A percentile compares a stretch with the other conserved stretches of the same genome.
Evolutionary conservation across 2,113 vertebrate genomes (phyloP).

Genomic region (Rhagologus leucostigma): DNA sequence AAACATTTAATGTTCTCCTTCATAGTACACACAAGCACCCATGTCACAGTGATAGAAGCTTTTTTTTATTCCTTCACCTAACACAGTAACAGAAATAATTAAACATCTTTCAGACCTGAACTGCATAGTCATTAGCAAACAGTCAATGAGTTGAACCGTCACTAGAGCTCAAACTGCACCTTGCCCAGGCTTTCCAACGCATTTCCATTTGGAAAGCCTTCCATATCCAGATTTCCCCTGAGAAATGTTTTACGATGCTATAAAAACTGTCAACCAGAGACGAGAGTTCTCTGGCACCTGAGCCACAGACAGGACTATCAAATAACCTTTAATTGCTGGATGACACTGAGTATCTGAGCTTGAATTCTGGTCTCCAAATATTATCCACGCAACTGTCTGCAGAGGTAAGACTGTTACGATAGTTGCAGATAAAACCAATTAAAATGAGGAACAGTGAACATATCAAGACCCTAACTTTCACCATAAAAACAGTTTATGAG

Average conservation of each 20-base stretch:
- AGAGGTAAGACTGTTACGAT: slow-evolving; percentile 67
- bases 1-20: slow-evolving; percentile 48
- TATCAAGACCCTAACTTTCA: slow-evolving; percentile 47
- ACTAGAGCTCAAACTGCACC: slow-evolving; percentile 22
- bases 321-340: slow-evolving; percentile 76
- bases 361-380: slow-evolving; percentile 75
- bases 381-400: slow-evolving; percentile 63
- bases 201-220: slow-evolving; percentile 64
- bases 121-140: slow-evolving; percentile 65
- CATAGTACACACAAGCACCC: slow-evolving; percentile 38
- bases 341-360: slow-evolving; percentile 60
- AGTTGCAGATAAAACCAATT: slow-evolving; percentile 71
- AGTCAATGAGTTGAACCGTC: slow-evolving; percentile 20
- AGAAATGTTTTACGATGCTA: slow-evolving; percentile 70
- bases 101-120: slow-evolving; percentile 62
- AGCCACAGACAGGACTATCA: slow-evolving; percentile 74
- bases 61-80: slow-evolving; percentile 43
- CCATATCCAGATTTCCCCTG: slow-evolving; percentile 68
- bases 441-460: slow-evolving; percentile 45
- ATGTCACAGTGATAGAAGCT: neutral
- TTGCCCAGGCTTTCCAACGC: slow-evolving; percentile 44
- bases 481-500: slow-evolving; percentile 15
- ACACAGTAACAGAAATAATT: slow-evolving; percentile 67
- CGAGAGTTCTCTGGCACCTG: slow-evolving; percentile 63
- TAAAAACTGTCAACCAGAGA: slow-evolving; percentile 71